Base-by-base conservation (phyloP, 2,888 invertebrate species). In the Phyllotreta cruciferae region DNA sequence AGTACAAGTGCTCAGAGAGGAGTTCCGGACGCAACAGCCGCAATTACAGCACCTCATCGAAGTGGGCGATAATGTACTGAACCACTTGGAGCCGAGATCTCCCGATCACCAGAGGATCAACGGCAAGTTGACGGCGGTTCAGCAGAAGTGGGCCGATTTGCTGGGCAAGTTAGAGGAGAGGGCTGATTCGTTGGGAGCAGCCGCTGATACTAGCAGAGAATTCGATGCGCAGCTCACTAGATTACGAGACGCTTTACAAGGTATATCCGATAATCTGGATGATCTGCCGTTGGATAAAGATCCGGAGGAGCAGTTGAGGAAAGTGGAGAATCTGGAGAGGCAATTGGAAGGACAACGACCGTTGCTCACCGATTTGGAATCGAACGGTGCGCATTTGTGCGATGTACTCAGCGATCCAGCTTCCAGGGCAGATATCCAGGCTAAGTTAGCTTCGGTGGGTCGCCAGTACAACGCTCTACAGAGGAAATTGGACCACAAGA, bases 1-100 rank as follows among this genome's bases (percentile, higher is more conserved):
- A 85, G 91, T 93, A 1, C 92, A 96, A 85, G 96, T 98, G 0
- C 85, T 98, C 52, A 88, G 96, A 65, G 98, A 98, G 80, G 98
- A 98, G 83, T 93, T 97, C 85, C 87, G 94, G 64, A 90, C 92
- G 0, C 96, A 98, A 79, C 94, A 96, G 77, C 94, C 96, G 0
- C 92, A 94, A 72, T 82, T 97, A 65, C 89, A 92, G 64, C 93
- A 94, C 77, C 84, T 97, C 69, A 88, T 94, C 71, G 90, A 92
- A 70, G 87, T 93, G 37, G 94, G 93, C 0, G 88, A 90, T 49
- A 88, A 88, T 10, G 89, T 94, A 0, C 82, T 96, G 52, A 86
- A 77, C 60, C 84, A 80, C 75, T 81, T 83, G 70, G 83, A 85
- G 63, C 80, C 84, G 0, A 83, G 84, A 60, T 83, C 85, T 1